Percentiles rank a stretch among this genome's conserved stretches.
Conservation (phyloP, 2,113 vertebrate genomes). For the Aleadryas rufinucha region DNA sequence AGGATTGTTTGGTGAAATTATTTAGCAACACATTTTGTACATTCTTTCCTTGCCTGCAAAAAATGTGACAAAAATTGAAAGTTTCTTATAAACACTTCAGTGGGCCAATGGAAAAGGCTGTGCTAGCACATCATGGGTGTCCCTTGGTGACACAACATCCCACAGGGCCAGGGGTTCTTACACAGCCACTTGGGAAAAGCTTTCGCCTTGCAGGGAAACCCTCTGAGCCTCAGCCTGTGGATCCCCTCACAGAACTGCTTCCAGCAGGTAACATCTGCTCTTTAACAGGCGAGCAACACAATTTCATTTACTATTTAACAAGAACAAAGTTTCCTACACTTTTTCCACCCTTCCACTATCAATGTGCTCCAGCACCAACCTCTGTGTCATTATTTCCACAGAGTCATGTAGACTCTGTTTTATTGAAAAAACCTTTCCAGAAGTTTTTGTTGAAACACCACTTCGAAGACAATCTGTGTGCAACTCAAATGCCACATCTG, state of each 20-base stretch:
- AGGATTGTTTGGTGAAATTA: not conserved
- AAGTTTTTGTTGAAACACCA: not conserved
- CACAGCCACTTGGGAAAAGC: not conserved
- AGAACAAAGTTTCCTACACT: not conserved
- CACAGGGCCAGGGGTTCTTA: not conserved
- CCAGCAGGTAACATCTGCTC: not conserved
- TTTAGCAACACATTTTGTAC: not conserved
- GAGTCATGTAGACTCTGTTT: not conserved
- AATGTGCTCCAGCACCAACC: not conserved
- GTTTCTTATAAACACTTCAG: not conserved
- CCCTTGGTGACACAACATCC: not conserved
- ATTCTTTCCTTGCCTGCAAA: not conserved
- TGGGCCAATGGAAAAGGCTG: not conserved
- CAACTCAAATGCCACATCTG: not conserved
- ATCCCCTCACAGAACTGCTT: not conserved
- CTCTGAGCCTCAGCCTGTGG: not conserved
- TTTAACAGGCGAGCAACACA: not conserved
- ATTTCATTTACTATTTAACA: not conserved
- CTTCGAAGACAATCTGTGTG: not conserved
- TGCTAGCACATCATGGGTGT: not conserved
- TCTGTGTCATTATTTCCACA: not conserved
- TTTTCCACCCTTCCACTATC: slow-evolving; percentile 5
- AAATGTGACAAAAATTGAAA: not conserved
- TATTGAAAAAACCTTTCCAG: not conserved
- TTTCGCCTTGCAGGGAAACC: not conserved